Percentiles rank a stretch among this genome's conserved stretches.
Conservation (phyloP, 1,140 invertebrate species). For the Neodiprion lecontei region DNA sequence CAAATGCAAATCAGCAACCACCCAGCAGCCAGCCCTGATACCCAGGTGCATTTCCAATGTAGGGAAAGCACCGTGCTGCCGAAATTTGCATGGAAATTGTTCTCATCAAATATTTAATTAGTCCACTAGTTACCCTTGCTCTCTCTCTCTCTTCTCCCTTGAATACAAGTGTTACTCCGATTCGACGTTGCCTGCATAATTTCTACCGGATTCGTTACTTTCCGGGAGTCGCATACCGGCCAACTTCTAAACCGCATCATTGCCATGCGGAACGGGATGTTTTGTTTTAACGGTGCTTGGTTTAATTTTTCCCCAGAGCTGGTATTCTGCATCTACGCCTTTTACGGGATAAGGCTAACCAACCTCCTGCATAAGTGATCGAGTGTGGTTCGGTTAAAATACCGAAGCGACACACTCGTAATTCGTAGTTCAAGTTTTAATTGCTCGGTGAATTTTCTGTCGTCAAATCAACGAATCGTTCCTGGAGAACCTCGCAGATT, state of each 20-base stretch:
- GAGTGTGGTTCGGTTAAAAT: background rate
- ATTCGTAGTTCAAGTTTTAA: too few species aligned
- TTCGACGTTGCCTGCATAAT: background rate
- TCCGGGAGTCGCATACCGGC: background rate
- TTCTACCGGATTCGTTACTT: background rate
- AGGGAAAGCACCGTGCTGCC: background rate
- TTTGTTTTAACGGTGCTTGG: background rate
- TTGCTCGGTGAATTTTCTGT: too few species aligned
- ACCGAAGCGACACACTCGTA: too few species aligned
- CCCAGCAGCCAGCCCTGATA: background rate
- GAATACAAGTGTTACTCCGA: background rate
- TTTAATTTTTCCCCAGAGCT: background rate
- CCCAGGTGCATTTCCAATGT: too few species aligned
- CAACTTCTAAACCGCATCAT: background rate
- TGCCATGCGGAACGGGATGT: background rate
- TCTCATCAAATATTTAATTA: slow-evolving; percentile 6
- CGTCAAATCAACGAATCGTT: too few species aligned
- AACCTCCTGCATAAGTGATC: background rate
- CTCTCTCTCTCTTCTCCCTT: background rate
- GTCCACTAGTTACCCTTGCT: background rate
- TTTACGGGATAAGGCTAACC: background rate
- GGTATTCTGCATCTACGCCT: background rate
- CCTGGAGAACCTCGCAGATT: too few species aligned
- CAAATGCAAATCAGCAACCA: background rate
- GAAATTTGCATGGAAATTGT: slow-evolving; percentile 5